These are phyloP conservation scores for Plectrocnemia conspersa DNA, from an alignment of 1,140 invertebrate genomes.

Conservation along the genomic window DNA sequence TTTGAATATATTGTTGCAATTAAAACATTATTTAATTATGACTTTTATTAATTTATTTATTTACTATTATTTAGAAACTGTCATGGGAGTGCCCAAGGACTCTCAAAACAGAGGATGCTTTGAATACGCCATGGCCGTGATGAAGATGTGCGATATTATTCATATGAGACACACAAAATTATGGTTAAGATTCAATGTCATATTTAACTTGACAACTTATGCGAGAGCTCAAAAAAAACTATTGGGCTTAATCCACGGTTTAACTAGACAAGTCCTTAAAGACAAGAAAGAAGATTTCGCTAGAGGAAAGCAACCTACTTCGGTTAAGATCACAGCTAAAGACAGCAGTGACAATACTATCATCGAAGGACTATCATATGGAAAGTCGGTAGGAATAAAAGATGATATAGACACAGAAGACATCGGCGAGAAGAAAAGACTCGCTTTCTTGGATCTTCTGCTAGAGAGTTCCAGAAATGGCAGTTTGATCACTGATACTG, in stretches of 20 bases:
- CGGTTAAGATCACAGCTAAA: conserved; percentile 45
- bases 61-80: conserved; percentile 59
- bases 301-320: conserved; percentile 55
- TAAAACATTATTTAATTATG: too few relatives aligned
- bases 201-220: conserved; percentile 75
- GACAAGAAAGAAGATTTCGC: conserved; percentile 72
- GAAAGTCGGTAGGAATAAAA: conserved; percentile 67
- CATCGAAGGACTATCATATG: conserved; percentile 67
- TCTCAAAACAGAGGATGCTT: conserved; percentile 71
- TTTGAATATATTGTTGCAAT: too few relatives aligned
- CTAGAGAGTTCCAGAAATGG: conserved; percentile 78
- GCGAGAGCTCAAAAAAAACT: conserved; percentile 70
- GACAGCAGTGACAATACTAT: conserved; percentile 62
- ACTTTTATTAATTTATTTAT: too few relatives aligned
- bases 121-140: conserved; percentile 78
- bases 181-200: conserved; percentile 73
- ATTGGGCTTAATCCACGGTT: conserved; percentile 75
- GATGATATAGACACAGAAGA: conserved; percentile 78
- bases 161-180: conserved; percentile 76
- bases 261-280: conserved; percentile 74
- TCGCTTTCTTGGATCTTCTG: conserved; percentile 91
- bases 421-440: conserved; percentile 78
- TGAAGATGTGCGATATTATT: conserved; percentile 80
- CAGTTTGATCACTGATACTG: conserved; percentile 73
- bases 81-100: conserved; percentile 73